Evolutionary conservation across 2,888 invertebrate genomes (phyloP), one percentile per base, ranked within the genome.

Genomic region (Chrysopilus asiliformis): DNA sequence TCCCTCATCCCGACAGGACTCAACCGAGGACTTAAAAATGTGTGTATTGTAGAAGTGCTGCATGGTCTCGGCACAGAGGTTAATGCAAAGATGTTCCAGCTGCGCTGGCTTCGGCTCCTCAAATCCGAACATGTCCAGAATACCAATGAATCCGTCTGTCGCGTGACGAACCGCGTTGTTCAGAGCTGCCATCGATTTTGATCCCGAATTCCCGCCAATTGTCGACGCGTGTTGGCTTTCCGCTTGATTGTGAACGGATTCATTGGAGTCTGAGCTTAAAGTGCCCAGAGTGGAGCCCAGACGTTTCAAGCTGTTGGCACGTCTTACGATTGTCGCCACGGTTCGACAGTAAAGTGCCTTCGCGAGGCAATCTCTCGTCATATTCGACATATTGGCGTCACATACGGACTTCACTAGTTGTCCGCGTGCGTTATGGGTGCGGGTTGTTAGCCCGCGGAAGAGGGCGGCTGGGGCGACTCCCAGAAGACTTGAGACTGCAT

Each of bases 21-120:
- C 91, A 45, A 87, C 83, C 47, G 86, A 82, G 15, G 87, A 85
- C 63, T 91, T 91, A 66, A 94, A 93, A 49, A 93, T 89, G 64
- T 93, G 91, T 36, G 91, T 93, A 64, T 91, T 94, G 69, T 93
- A 94, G 64, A 91, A 93, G 64, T 93, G 93, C 61, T 94, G 93
- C 87, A 94, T 89, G 20, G 91, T 91, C 67, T 94, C 94, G 1
- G 93, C 90, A 64, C 91, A 91, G 43, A 94, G 68, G 66, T 94
- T 94, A 52, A 90, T 89, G 66, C 93, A 93, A 41, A 94, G 68
- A 59, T 93, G 93, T 61, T 94, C 93, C 49, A 94, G 68, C 47
- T 86, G 85, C 50, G 85, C 81, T 2, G 86, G 86, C 63, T 83
- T 81, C 19, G 85, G 84, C 58, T 89, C 87, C 67, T 93, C 91